Conservation (phyloP, 1,140 invertebrate species). For the Drosophila pallidifrons region DNA sequence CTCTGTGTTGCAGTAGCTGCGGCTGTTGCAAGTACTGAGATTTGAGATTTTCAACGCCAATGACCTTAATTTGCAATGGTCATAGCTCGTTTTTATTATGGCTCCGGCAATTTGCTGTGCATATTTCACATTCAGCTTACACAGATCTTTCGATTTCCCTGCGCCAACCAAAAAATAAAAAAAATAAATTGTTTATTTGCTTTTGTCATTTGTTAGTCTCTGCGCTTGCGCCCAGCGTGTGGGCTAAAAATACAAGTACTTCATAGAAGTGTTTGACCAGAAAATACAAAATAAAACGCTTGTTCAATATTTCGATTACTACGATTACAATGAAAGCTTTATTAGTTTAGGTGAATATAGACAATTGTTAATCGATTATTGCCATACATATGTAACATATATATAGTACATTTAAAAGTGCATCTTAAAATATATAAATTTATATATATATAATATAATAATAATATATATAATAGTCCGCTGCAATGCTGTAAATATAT, state of each 20-base stretch:
- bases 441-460: constrained; percentile 14
- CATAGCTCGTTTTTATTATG: constrained; percentile 69
- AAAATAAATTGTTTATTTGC: constrained; percentile 13
- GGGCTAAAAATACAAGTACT: background rate
- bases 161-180: background rate
- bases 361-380: constrained; percentile 20
- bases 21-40: constrained; percentile 5
- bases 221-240: constrained; percentile 28
- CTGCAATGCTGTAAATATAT: constrained; percentile 60
- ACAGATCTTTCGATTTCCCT: background rate
- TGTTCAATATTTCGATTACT: constrained; percentile 31
- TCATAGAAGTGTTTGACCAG: background rate
- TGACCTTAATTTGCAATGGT: constrained; percentile 76
- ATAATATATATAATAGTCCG: constrained; percentile 7
- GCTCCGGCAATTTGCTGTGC: constrained; percentile 70
- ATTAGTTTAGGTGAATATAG: constrained; percentile 43
- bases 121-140: constrained; percentile 62
- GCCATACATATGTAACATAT: constrained; percentile 2
- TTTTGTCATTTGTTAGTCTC: constrained; percentile 35
- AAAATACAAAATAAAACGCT: background rate
- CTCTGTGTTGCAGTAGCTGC: background rate
- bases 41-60: constrained; percentile 44
- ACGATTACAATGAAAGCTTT: constrained; percentile 72
- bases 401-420: constrained; percentile 16
- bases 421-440: constrained; percentile 35